A percentile compares a stretch with the other conserved stretches of the same genome.
Evolutionary conservation across 2,113 vertebrate species (phyloP).

Genomic region (Mastomys coucha): DNA sequence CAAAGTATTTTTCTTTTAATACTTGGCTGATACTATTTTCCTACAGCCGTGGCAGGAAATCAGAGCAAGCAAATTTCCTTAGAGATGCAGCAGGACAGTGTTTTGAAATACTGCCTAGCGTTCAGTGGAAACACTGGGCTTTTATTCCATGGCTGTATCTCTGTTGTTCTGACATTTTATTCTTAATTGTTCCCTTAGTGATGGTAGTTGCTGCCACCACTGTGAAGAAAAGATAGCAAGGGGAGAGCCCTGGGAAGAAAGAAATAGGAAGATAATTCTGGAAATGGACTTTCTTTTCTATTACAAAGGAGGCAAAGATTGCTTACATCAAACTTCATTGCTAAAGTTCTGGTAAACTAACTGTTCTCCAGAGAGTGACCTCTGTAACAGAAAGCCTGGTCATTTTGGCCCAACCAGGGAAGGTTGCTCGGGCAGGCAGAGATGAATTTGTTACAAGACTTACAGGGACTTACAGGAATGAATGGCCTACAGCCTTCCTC

Average conservation of each 20-base stretch:
- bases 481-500: not conserved
- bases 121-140: not conserved
- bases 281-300: not conserved
- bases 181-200: slow-evolving; percentile 28
- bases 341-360: not conserved
- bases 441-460: not conserved
- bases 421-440: not conserved
- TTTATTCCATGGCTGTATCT: slow-evolving; percentile 45
- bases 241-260: not conserved
- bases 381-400: too few relatives aligned
- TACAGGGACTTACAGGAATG: too few relatives aligned
- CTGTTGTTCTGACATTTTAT: not conserved
- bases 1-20: slow-evolving; percentile 42
- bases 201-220: not conserved
- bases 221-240: not conserved
- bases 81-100: not conserved
- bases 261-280: not conserved
- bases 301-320: not conserved
- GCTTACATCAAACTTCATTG: not conserved
- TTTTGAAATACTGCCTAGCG: slow-evolving; percentile 55
- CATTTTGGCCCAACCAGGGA: not conserved
- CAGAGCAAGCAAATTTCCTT: slow-evolving; percentile 35
- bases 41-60: not conserved
- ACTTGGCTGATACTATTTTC: slow-evolving; percentile 45
- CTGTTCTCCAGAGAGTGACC: not conserved